These are phyloP conservation scores for Nasonia giraulti DNA, from an alignment of 1,140 invertebrate species.

Conservation along the genomic window DNA sequence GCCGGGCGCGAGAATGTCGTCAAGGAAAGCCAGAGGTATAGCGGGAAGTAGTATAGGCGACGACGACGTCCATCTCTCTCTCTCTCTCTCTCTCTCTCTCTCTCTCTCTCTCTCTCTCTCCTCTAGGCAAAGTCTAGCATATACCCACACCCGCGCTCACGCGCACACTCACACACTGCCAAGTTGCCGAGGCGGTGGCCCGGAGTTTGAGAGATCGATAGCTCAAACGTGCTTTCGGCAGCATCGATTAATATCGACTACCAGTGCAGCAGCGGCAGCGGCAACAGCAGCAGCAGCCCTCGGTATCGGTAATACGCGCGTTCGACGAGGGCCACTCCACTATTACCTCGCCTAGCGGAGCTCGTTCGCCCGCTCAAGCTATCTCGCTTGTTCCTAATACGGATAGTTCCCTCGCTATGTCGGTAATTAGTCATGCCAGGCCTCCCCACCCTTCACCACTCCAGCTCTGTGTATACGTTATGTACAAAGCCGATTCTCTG, in stretches of 20 bases:
- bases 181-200: conserved; percentile 41
- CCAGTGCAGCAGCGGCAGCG: conserved; percentile 18
- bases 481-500: background rate
- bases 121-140: conserved; percentile 50
- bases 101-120: background rate
- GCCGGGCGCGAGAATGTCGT: conserved; percentile 28
- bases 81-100: too few relatives aligned
- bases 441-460: background rate
- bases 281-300: conserved; percentile 18
- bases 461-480: background rate
- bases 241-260: conserved; percentile 62
- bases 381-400: conserved; percentile 38
- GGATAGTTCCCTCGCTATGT: conserved; percentile 35
- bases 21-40: background rate
- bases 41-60: background rate
- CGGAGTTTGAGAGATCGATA: conserved; percentile 59
- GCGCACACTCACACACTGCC: conserved; percentile 31
- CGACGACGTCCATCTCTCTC: background rate
- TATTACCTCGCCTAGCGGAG: conserved; percentile 12
- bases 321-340: conserved; percentile 38
- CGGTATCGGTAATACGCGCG: conserved; percentile 45
- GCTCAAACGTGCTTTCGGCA: conserved; percentile 63
- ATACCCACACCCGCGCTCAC: background rate
- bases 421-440: conserved; percentile 35
- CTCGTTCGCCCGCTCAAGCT: background rate